Evolutionary conservation across 2,797 vertebrate genomes (phyloP), one percentile per base, ranked within the genome.

Genomic region (Poeciliopsis presidionis): DNA sequence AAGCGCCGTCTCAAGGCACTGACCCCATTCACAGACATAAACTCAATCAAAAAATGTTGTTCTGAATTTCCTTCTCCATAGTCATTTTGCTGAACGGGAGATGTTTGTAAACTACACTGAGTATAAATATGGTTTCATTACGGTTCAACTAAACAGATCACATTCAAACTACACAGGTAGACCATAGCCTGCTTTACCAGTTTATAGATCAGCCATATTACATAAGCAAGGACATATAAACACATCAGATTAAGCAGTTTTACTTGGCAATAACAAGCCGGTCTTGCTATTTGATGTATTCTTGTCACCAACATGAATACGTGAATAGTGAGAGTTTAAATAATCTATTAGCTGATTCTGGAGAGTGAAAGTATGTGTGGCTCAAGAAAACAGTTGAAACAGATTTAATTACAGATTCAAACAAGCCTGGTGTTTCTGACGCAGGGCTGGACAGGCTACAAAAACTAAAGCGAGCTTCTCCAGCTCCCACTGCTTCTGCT

Each of bases 131-230:
- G 39, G 4, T 61, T 70, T 67, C 14, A 71, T 28, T 49, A 22
- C 33, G 8, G 20, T 43, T 75, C 28, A 20, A 41, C 36, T 72
- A 55, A 84, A 49, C 2, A 39, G 11, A 74, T 71, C 72, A 80
- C 57, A 84, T 81, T 83, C 65, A 46, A 47, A 76, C 14, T 65
- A 78, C 51, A 43, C 39, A 43, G 61, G 81, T 72, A 80, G 30
- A 75, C 47, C 75, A 41, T 83, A 91, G 86, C 82, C 89, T 92
- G 88, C 89, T 84, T 88, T 30, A 75, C 81, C 77, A 83, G 77
- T 69, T 73, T 9, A 67, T 16, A 51, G 69, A 41, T 43, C n/a
- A 57, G 55, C n/a, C n/a, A 28, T 28, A 57, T 13, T 59, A 13
- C 13, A 49, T 20, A 33, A 33, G 18, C 70, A 49, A 30, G 20